Evolutionary conservation across 2,113 vertebrate species (phyloP).

Genomic region (Actenoides lindsayi): DNA sequence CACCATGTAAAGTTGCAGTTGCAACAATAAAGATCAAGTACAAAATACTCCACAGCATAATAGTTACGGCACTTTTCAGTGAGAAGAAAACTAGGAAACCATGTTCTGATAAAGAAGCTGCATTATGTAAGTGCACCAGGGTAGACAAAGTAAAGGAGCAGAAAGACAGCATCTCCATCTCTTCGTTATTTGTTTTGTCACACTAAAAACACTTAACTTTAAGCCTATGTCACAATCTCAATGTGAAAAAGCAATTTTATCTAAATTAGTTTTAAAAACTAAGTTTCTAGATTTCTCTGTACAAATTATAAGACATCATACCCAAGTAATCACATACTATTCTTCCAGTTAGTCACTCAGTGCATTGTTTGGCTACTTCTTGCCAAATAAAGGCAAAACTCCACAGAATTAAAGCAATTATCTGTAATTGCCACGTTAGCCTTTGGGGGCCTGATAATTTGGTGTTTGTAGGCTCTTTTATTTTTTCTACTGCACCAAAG

Average conservation of each 20-base stretch:
- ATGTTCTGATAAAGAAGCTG: not conserved
- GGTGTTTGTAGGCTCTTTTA: not conserved
- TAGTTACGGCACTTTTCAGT: not conserved
- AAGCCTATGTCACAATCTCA: not conserved
- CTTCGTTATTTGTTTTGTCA: not conserved
- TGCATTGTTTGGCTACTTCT: not conserved
- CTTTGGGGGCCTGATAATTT: not conserved
- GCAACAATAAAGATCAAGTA: not conserved
- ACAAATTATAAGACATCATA: not conserved
- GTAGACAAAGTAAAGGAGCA: not conserved
- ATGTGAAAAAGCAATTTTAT: not conserved
- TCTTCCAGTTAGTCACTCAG: not conserved
- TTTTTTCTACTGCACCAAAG: not conserved
- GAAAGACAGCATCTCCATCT: not conserved
- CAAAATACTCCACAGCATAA: not conserved
- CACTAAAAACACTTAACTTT: not conserved
- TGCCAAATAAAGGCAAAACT: not conserved
- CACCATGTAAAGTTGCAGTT: not conserved
- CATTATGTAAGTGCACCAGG: fast-evolving
- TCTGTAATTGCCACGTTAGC: not conserved
- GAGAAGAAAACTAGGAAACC: not conserved
- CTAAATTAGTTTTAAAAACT: not conserved
- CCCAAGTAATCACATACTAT: not conserved
- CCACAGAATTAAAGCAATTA: not conserved
- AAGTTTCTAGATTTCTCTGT: not conserved